Evolutionary conservation across 1,140 invertebrate genomes (phyloP).

Genomic region (Leucophenga varia): DNA sequence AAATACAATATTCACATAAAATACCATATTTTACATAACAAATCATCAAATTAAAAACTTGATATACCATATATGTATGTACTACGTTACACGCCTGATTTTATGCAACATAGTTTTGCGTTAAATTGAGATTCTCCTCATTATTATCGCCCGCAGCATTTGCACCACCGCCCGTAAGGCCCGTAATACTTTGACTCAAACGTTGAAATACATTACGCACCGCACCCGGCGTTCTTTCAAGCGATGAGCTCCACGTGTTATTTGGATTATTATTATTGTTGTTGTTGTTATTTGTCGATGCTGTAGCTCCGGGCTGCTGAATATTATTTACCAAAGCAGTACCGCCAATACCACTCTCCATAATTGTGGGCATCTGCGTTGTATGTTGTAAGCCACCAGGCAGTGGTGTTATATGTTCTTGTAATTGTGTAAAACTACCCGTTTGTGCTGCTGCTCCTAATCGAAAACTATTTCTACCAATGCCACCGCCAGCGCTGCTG

Average conservation of each 20-base stretch:
- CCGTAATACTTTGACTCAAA: conserved; percentile 9
- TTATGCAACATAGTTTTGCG: conserved; percentile 43
- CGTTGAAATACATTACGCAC: conserved; percentile 32
- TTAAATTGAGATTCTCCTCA: conserved; percentile 46
- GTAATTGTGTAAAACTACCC: conserved; percentile 32
- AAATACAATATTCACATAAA: too few species aligned
- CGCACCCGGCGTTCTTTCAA: conserved; percentile 28
- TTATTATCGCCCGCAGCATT: too few species aligned
- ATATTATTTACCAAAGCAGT: neutral
- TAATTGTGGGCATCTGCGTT: conserved; percentile 50
- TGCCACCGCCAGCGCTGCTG: conserved; percentile 16
- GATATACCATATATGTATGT: neutral
- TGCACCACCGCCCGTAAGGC: too few species aligned
- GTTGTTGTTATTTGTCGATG: conserved; percentile 19
- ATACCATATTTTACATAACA: too few species aligned
- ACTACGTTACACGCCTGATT: too few species aligned
- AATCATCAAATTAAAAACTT: too few species aligned
- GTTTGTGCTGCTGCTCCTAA: too few species aligned
- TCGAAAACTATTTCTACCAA: neutral
- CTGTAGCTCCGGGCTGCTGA: conserved; percentile 13
- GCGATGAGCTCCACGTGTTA: conserved; percentile 30
- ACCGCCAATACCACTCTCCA: conserved; percentile 35
- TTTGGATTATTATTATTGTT: conserved; percentile 4
- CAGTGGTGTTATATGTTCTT: conserved; percentile 24
- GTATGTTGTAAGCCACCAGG: conserved; percentile 17